Evolutionary conservation across 1,140 invertebrate species (phyloP), one percentile per base, ranked within the genome.

Genomic region (Drosophila kepulauana): DNA sequence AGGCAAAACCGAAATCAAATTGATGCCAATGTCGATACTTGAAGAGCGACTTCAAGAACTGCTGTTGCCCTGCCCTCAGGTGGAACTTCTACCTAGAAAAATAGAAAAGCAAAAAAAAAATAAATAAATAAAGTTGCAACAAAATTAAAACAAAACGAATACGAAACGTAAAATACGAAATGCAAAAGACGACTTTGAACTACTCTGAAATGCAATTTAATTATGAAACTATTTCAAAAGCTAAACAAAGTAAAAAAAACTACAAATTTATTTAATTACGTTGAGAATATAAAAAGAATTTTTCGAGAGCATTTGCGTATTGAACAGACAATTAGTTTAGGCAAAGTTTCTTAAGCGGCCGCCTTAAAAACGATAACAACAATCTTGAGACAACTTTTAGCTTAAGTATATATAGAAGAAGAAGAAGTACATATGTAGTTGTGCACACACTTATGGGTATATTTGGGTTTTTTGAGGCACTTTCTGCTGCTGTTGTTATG

Each of bases 11-110:
- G 49, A 79, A 76, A 72, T 69, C 84, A 54, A 87, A 82, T 86
- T 85, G 82, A 87, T 78, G 79, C 81, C 69, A 80, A 75, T 78
- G 70, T 69, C 76, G 61, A 85, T 82, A 82, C 67, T 85, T 87
- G 58, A 63, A 85, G 81, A 79, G 65, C 79, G 78, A 66, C 84
- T 86, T 86, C 79, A 87, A 73, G 68, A 87, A 76, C 69, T 82
- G 49, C 69, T 61, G 68, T 56, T 72, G 78, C 51, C 11, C 8
- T n/a, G 3, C n/a, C 3, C 20, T 25, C 20, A 25, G 20, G 41
- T 13, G 13, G n/a, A 43, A 43, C 11, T 43, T 43, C 4, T 7
- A 43, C 41, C 35, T 25, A 25, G 20, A 25, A 25, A 25, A 25
- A 25, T 25, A 25, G 20, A 25, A 25, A 4, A 25, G 3, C 1